phyloP scores from a whole-genome alignment of 2,797 vertebrate species.

The Pangasius mekongensis region DNA sequence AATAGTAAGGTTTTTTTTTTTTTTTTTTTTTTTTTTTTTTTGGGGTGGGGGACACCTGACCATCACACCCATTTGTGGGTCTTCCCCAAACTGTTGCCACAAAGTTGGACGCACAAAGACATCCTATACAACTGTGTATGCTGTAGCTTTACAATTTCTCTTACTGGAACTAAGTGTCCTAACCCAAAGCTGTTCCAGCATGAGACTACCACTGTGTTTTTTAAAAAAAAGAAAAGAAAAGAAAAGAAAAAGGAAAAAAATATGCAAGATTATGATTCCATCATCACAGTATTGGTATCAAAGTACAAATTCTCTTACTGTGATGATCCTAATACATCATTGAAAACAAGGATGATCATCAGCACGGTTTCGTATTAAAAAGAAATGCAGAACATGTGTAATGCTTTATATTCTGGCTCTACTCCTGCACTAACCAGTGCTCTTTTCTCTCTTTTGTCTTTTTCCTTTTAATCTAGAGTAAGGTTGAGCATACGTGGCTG shows the following conservation, averaged over 20 bases:
- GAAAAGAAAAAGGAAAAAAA: too few species aligned
- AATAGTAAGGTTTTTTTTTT: too few species aligned
- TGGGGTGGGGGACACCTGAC: too few species aligned
- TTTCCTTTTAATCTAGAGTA: constrained; percentile 44
- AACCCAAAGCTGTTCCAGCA: background rate
- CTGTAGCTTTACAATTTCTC: background rate
- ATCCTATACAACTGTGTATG: background rate
- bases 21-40: too few species aligned
- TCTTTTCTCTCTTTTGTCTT: background rate
- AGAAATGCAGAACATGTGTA: background rate
- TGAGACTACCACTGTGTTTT: background rate
- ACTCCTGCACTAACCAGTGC: background rate
- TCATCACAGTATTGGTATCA: background rate
- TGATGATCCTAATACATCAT: background rate
- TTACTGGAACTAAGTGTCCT: background rate
- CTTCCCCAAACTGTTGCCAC: too few species aligned
- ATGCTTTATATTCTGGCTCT: background rate
- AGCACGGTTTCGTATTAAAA: background rate
- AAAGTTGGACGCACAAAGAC: too few species aligned
- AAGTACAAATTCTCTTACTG: background rate
- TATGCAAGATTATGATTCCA: too few species aligned
- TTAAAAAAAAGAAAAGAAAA: too few species aligned
- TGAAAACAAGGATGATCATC: background rate
- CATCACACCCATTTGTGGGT: too few species aligned
- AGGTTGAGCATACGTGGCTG: constrained; percentile 34